Conservation (phyloP, 2,797 vertebrate species). For the Sardinella longiceps region DNA sequence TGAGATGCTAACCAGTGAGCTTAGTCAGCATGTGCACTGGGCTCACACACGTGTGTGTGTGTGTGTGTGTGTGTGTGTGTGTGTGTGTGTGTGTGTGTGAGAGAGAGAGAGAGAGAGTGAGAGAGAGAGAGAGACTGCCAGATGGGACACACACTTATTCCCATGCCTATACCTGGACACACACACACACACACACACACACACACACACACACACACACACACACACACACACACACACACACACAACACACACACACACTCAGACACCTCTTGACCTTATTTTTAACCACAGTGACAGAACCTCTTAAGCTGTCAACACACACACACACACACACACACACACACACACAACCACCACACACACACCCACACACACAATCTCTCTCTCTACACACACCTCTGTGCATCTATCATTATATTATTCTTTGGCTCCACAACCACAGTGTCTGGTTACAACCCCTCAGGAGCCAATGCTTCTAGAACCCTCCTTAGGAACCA, state of each 20-base stretch:
- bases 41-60: too few relatives aligned
- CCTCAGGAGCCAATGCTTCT: not conserved
- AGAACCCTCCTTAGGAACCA: not conserved
- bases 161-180: not conserved
- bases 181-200: not conserved
- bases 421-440: too few relatives aligned
- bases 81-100: conserved; percentile 14
- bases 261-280: not conserved
- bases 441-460: too few relatives aligned
- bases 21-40: not conserved
- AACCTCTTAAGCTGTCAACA: not conserved
- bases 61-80: not conserved
- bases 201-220: not conserved
- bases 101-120: not conserved
- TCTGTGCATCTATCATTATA: too few relatives aligned
- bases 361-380: not conserved
- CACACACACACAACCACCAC: not conserved
- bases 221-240: not conserved
- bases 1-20: not conserved
- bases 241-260: not conserved
- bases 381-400: not conserved
- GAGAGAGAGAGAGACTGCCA: not conserved
- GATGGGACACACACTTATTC: not conserved
- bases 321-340: not conserved
- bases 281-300: too few relatives aligned